These are phyloP conservation scores for Arctia plantaginis DNA, from an alignment of 2,888 invertebrate species.

Conservation along the genomic window DNA sequence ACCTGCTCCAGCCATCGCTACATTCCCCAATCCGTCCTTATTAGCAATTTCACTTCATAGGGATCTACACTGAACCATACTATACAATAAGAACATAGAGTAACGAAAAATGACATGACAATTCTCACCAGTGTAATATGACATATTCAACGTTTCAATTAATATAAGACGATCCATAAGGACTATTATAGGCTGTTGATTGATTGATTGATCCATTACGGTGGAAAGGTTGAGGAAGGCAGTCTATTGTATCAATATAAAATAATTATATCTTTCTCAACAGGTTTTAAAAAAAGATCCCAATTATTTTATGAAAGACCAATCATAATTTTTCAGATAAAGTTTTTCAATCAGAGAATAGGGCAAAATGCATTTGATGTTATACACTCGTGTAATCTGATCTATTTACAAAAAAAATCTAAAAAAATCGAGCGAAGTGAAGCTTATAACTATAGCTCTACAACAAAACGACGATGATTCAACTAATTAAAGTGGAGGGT, in stretches of 20 bases:
- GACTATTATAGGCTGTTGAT: too few species aligned
- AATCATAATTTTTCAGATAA: neutral
- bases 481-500: neutral
- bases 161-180: too few species aligned
- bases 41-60: neutral
- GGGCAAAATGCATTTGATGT: neutral
- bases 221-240: too few species aligned
- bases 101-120: neutral
- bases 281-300: neutral
- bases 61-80: neutral
- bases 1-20: neutral
- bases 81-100: neutral
- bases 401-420: neutral
- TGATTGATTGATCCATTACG: neutral
- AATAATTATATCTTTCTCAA: neutral
- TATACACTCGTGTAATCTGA: neutral
- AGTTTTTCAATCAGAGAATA: neutral
- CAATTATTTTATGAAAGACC: neutral
- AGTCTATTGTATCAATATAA: neutral
- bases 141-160: neutral
- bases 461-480: neutral
- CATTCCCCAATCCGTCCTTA: neutral
- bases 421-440: neutral
- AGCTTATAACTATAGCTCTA: neutral
- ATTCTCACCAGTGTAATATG: neutral